Base-by-base conservation (phyloP, 2,113 vertebrate genomes). In the Xenopus laevis region DNA sequence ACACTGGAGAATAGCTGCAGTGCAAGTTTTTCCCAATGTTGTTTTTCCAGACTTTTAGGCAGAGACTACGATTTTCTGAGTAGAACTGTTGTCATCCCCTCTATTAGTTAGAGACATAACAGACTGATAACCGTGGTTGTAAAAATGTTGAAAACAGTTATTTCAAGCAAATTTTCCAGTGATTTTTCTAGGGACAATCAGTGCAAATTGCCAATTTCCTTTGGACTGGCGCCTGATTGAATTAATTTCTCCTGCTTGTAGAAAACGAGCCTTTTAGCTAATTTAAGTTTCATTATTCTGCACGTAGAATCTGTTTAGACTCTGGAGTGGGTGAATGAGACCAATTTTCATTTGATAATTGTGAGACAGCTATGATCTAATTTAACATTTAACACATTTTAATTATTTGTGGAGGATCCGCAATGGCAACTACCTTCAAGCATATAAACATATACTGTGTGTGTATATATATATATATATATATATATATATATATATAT, bases 281-380 rank as follows among this genome's bases (percentile, higher is more conserved):
- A 77, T 70, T 68, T 77, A 70, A 64, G 67, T 70, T 77, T 77
- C 74, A 77, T 77, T 75, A 75, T 75, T 75, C 73, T 69, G 47
- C 73, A 10, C 65, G 13, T 65, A 69, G 73, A 75, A 75, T 75
- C 73, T 75, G 73, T 75, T 75, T 75, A 75, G 73, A 69, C 27
- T 75, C 65, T 77, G 74, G 67, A 77, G 74, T 77, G 74, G 74
- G 74, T 64, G 66, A 77, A 70, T 57, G 67, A 77, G 74, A 77
- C 74, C 74, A 77, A 77, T 77, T 70, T 70, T 77, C 27, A 15
- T 64, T 64, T 77, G 70, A 70, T 77, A 77, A 77, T 77, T 70
- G 59, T 58, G 23, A 69, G 60, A 15, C 67, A 50, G 66, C 74
- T 70, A 58, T 21, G 66, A 69, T 77, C 66, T 75, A 69, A 75